Evolutionary conservation across 2,797 vertebrate species (phyloP).

Genomic region (Enteromius anoplus): DNA sequence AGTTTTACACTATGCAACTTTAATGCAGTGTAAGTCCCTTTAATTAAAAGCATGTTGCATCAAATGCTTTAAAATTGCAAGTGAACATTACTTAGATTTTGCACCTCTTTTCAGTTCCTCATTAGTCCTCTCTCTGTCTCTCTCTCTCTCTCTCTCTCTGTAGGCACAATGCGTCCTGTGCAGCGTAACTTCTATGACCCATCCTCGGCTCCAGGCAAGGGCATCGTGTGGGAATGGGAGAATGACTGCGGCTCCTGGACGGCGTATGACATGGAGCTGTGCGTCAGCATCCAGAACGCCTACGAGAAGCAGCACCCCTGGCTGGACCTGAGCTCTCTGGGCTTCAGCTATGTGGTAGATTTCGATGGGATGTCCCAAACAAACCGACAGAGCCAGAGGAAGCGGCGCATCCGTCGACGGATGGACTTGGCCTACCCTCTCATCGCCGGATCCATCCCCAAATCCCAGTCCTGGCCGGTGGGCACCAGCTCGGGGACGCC

Average conservation of each 20-base stretch:
- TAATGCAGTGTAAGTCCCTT: neutral
- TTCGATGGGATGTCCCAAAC: slow-evolving; percentile 97
- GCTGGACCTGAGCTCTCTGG: slow-evolving; percentile 94
- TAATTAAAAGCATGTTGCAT: neutral
- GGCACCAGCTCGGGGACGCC: slow-evolving; percentile 88
- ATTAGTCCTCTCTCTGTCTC: neutral
- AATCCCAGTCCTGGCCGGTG: slow-evolving; percentile 96
- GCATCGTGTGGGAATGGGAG: slow-evolving; percentile 98
- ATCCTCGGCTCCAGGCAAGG: slow-evolving; percentile 93
- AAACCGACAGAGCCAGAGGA: slow-evolving; percentile 93
- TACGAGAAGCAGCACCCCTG: slow-evolving; percentile 98
- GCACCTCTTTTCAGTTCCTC: neutral
- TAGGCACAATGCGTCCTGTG: slow-evolving; percentile 94
- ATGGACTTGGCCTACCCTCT: slow-evolving; percentile 96
- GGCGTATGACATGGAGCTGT: slow-evolving; percentile 96
- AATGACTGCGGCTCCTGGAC: slow-evolving; percentile 92
- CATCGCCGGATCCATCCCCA: slow-evolving; percentile 94
- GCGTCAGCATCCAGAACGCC: slow-evolving; percentile 96
- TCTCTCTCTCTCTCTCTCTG: neutral
- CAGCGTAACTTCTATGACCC: slow-evolving; percentile 96
- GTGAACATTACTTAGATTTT: neutral
- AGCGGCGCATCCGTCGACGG: slow-evolving; percentile 88
- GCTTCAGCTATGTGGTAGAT: slow-evolving; percentile 96
- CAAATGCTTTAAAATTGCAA: neutral
- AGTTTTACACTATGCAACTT: neutral